Evolutionary conservation across 2,888 invertebrate species (phyloP).

Genomic region (Conops quadrifasciatus): DNA sequence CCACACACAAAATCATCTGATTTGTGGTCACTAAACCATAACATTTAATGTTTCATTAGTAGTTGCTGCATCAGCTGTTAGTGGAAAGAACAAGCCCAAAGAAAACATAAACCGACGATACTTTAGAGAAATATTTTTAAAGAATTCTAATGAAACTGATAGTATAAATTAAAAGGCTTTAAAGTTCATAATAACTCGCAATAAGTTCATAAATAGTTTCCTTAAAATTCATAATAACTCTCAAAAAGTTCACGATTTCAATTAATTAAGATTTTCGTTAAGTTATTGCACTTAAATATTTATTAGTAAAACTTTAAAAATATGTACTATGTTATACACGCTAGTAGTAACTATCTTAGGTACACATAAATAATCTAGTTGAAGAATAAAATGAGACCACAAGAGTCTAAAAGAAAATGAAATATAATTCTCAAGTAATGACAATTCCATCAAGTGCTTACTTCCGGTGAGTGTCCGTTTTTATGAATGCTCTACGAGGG

Average conservation of each 20-base stretch:
- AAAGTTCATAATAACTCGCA: too few relatives aligned
- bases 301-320: constrained; percentile 2
- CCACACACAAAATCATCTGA: too few relatives aligned
- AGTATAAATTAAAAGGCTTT: too few relatives aligned
- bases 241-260: too few relatives aligned
- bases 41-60: too few relatives aligned
- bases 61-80: not conserved
- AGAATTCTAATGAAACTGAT: not conserved
- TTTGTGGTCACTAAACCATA: too few relatives aligned
- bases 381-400: not conserved
- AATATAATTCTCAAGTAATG: constrained; percentile 3
- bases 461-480: constrained; percentile 13
- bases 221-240: too few relatives aligned
- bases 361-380: not conserved
- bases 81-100: too few relatives aligned
- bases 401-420: not conserved
- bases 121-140: not conserved
- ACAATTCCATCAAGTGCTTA: constrained; percentile 15
- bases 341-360: not conserved
- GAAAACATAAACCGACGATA: not conserved
- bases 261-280: too few relatives aligned
- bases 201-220: too few relatives aligned
- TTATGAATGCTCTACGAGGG: not conserved
- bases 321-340: not conserved
- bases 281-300: too few relatives aligned